Percentiles rank a stretch among this genome's conserved stretches.
Conservation (phyloP, 35 echinoderm and acorn worm species). For the Heliocidaris erythrogramma region DNA sequence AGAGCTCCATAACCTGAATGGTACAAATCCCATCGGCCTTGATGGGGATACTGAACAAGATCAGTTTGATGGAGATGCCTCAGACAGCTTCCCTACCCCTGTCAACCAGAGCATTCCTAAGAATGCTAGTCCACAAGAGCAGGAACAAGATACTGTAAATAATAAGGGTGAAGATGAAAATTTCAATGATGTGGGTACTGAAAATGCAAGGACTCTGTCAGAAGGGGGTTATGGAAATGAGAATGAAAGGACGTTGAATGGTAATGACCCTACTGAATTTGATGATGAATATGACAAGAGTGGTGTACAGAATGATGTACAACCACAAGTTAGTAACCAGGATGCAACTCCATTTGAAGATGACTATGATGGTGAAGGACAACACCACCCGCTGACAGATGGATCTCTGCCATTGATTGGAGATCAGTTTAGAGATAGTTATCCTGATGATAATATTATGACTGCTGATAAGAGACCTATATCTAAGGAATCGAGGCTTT, state of each 20-base stretch:
- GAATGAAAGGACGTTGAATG: not conserved
- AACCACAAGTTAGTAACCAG: not conserved
- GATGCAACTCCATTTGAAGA: not conserved
- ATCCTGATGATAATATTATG: not conserved
- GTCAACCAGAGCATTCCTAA: not conserved
- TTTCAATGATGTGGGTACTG: not conserved
- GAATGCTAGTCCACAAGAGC: not conserved
- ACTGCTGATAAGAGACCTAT: not conserved
- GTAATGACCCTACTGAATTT: not conserved
- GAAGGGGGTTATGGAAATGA: not conserved
- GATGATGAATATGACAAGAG: not conserved
- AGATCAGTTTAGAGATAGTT: not conserved
- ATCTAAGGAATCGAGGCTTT: not conserved
- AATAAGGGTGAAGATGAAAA: not conserved
- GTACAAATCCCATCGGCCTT: slow-evolving; percentile 19
- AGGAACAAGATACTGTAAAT: not conserved
- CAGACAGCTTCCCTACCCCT: not conserved
- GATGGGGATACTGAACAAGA: slow-evolving; percentile 27
- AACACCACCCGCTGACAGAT: not conserved
- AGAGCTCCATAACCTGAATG: not conserved
- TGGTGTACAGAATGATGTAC: not conserved
- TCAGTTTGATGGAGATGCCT: slow-evolving; percentile 24
- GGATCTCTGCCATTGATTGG: not conserved
- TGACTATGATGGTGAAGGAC: not conserved
- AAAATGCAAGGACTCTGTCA: not conserved